Evolutionary conservation across 1,140 invertebrate genomes (phyloP).

Genomic region (Tetraneura akinire): DNA sequence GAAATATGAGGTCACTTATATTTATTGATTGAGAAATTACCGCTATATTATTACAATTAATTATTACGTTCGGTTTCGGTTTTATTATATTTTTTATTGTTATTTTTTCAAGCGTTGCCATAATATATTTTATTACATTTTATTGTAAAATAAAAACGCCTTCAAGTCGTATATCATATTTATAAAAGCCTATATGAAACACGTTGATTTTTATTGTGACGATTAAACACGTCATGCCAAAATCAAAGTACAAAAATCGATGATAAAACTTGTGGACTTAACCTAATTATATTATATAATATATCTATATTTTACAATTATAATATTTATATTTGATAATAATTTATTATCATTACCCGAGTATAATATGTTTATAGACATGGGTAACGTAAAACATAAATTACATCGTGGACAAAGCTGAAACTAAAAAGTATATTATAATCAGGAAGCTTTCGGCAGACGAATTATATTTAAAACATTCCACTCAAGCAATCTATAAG

Average conservation of each 20-base stretch:
- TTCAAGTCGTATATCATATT: background rate
- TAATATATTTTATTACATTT: background rate
- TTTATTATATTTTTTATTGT: background rate
- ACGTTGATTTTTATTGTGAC: no score
- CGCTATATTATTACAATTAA: background rate
- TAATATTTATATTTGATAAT: no score
- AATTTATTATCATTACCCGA: no score
- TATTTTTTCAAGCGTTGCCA: background rate
- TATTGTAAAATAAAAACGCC: background rate
- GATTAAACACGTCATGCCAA: no score
- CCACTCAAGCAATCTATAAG: background rate
- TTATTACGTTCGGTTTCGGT: background rate
- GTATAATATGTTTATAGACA: no score
- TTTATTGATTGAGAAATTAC: background rate
- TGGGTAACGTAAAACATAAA: no score
- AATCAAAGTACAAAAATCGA: no score
- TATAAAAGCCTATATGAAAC: no score
- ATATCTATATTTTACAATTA: no score
- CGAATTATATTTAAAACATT: constrained; percentile 1
- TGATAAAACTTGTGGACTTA: no score
- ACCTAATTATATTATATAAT: no score
- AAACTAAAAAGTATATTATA: background rate
- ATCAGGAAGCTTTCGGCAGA: constrained; percentile 7
- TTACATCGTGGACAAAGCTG: no score
- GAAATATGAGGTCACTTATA: background rate